Evolutionary conservation across 2,113 vertebrate species (phyloP).

Genomic region (Rhinolophus ferrumequinum): DNA sequence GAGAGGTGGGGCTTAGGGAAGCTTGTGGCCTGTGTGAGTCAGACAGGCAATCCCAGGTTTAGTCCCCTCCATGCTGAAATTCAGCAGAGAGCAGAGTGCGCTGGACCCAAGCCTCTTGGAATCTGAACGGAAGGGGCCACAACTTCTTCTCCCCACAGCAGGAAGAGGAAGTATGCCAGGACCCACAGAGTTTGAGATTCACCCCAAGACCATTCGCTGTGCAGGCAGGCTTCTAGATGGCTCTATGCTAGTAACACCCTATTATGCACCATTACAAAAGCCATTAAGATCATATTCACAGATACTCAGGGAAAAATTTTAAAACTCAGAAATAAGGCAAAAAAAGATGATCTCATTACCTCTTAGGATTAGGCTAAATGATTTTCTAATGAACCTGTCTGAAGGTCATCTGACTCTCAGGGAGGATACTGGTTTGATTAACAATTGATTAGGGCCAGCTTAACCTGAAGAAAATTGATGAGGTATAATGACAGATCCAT

Average conservation of each 20-base stretch:
- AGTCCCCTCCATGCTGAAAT: no score
- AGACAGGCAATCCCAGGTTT: no score
- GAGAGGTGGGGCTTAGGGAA: neutral
- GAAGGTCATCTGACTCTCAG: neutral
- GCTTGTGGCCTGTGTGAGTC: accelerated
- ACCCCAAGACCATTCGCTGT: accelerated
- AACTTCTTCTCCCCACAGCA: no score
- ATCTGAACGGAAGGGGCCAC: no score
- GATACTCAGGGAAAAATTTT: neutral
- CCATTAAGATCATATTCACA: neutral
- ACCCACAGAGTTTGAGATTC: neutral
- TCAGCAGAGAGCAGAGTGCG: neutral
- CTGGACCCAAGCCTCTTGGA: neutral
- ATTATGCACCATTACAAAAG: accelerated
- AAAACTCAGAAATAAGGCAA: neutral
- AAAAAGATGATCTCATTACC: neutral
- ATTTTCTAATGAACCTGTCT: neutral
- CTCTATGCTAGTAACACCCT: neutral
- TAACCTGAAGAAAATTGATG: neutral
- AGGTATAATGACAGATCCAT: neutral
- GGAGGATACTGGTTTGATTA: neutral
- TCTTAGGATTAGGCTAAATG: neutral
- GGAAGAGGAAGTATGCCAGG: neutral
- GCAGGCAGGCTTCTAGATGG: neutral
- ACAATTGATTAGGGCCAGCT: neutral